Evolutionary conservation across 2,888 invertebrate genomes (phyloP).

Genomic region (Osmoderma eremita): DNA sequence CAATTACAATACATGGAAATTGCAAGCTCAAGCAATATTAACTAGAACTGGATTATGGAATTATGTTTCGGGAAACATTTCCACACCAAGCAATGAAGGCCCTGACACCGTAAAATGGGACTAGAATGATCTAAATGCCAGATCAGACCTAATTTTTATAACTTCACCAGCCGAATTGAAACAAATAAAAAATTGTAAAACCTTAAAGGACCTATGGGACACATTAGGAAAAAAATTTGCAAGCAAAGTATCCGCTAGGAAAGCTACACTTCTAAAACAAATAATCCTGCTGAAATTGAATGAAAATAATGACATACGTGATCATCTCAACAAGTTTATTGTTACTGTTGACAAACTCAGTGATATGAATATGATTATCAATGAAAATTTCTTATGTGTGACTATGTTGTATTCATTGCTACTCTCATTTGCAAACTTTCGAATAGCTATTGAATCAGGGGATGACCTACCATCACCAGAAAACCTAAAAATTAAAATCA

Average conservation of each 20-base stretch:
- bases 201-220: slow-evolving; percentile 49
- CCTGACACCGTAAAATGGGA: background rate
- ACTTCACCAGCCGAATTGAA: slow-evolving; percentile 53
- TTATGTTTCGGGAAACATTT: background rate
- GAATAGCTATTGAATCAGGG: background rate
- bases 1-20: background rate
- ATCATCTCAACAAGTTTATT: slow-evolving; percentile 57
- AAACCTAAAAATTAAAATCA: background rate
- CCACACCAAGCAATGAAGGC: background rate
- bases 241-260: slow-evolving; percentile 58
- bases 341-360: slow-evolving; percentile 56
- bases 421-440: background rate
- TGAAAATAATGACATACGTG: slow-evolving; percentile 54
- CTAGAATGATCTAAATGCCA: slow-evolving; percentile 34
- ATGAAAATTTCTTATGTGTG: too few relatives aligned
- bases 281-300: slow-evolving; percentile 56
- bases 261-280: slow-evolving; percentile 59
- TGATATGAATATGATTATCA: slow-evolving; percentile 52
- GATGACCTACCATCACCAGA: too few relatives aligned
- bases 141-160: slow-evolving; percentile 48
- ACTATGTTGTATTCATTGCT: background rate
- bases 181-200: slow-evolving; percentile 53
- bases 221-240: slow-evolving; percentile 36
- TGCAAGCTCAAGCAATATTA: background rate
- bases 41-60: too few relatives aligned